Evolutionary conservation across 2,888 invertebrate species (phyloP).

Genomic region (Drosophila pseudotalamancana): DNA sequence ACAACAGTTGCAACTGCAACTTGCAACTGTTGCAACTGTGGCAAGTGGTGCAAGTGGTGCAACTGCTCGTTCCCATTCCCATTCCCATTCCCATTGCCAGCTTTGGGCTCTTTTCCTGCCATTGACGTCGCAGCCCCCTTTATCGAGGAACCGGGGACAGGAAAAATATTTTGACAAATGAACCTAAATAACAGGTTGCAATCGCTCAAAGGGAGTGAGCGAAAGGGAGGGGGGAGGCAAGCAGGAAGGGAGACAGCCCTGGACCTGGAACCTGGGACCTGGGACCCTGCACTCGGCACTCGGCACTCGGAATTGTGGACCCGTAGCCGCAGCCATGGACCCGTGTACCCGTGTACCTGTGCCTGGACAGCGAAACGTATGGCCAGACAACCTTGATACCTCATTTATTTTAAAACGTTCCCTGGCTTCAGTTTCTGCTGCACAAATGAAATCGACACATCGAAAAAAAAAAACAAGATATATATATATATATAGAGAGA

Average conservation of each 20-base stretch:
- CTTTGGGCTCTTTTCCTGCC: conserved; percentile 51
- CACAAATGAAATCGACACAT: conserved; percentile 80
- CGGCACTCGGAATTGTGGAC: conserved; percentile 21
- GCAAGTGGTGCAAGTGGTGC: too few relatives aligned
- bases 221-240: conserved; percentile 12
- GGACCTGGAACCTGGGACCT: too few relatives aligned
- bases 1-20: conserved; percentile 37
- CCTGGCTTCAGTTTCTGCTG: conserved; percentile 46
- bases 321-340: conserved; percentile 15
- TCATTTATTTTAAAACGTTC: conserved; percentile 82
- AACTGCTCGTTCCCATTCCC: conserved; percentile 30
- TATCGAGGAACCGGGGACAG: conserved; percentile 65
- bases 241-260: conserved; percentile 35
- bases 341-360: conserved; percentile 13
- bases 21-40: conserved; percentile 48
- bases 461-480: conserved; percentile 40
- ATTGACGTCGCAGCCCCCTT: conserved; percentile 43
- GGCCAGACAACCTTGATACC: conserved; percentile 82
- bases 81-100: conserved; percentile 32
- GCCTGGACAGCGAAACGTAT: conserved; percentile 77
- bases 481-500: too few relatives aligned
- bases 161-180: conserved; percentile 85
- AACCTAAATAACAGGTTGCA: conserved; percentile 85
- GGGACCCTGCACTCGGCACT: conserved; percentile 6
- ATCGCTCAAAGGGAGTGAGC: conserved; percentile 70